Conservation (phyloP, 2,113 vertebrate genomes). For the Sturnira hondurensis region DNA sequence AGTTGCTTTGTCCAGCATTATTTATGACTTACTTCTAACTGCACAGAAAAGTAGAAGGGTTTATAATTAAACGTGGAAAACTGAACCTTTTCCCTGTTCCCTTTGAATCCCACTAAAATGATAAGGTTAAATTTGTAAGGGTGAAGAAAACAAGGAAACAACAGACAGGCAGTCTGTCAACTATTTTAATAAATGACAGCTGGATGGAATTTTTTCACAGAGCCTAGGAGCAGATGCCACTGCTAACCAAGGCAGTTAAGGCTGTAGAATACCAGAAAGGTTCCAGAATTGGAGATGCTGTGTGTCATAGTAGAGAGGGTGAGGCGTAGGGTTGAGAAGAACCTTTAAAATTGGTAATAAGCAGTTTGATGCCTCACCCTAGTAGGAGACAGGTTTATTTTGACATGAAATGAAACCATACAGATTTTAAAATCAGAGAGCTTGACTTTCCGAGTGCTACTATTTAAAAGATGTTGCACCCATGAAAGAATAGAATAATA, state of each 20-base stretch:
- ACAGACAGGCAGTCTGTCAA: not conserved
- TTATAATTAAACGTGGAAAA: constrained; percentile 14
- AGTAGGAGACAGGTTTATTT: constrained; percentile 1
- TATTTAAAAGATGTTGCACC: not conserved
- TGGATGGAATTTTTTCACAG: not conserved
- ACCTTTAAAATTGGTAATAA: not conserved
- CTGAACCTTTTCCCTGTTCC: not conserved
- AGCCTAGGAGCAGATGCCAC: not conserved
- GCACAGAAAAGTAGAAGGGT: not conserved
- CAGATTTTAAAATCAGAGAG: not conserved
- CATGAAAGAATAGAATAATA: not conserved
- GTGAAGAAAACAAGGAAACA: not conserved
- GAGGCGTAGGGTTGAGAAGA: not conserved
- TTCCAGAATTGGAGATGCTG: not conserved
- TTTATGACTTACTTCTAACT: not conserved
- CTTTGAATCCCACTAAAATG: not conserved
- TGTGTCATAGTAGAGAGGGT: not conserved
- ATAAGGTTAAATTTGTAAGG: not conserved
- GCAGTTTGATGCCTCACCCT: not conserved
- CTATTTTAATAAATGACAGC: constrained; percentile 20
- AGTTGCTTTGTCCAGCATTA: not conserved
- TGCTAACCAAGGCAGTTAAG: not conserved
- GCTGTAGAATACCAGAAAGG: not conserved
- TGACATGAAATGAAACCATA: not conserved
- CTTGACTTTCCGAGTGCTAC: not conserved